Percentiles rank a stretch among this genome's conserved stretches.
Conservation (phyloP, 1,140 invertebrate genomes). For the Phymorhynchus buccinoides region DNA sequence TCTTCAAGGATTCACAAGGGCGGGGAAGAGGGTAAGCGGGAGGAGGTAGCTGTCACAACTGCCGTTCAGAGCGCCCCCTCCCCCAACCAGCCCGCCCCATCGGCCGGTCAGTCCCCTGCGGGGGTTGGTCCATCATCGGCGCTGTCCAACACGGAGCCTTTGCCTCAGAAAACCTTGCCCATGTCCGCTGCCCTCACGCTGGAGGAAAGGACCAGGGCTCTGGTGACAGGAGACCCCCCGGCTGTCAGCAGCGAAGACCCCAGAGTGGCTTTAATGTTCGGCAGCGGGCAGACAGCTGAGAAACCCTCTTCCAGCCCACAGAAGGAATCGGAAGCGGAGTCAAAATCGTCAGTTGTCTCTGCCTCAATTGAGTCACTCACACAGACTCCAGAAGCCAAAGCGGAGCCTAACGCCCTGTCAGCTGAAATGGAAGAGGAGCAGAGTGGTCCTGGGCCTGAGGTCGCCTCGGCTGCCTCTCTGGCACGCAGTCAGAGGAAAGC, state of each 20-base stretch:
- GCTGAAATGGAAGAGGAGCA: too few species aligned
- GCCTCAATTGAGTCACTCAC: too few species aligned
- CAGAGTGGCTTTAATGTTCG: neutral
- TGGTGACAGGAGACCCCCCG: neutral
- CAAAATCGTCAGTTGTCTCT: too few species aligned
- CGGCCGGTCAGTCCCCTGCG: neutral
- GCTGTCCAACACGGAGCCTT: neutral
- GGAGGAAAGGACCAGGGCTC: neutral
- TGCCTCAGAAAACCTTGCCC: neutral
- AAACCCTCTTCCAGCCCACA: too few species aligned
- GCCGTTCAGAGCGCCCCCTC: neutral
- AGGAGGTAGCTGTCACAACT: neutral
- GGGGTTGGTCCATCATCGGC: neutral
- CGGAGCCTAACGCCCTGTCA: too few species aligned
- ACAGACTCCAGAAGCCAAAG: too few species aligned
- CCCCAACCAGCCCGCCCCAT: neutral
- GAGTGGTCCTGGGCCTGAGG: neutral
- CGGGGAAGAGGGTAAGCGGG: neutral
- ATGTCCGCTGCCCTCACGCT: neutral
- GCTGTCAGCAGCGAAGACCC: slow-evolving; percentile 11
- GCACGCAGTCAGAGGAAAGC: neutral
- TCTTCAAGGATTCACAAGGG: neutral
- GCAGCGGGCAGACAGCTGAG: neutral
- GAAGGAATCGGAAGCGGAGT: too few species aligned
- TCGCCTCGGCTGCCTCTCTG: neutral